Base-by-base conservation (phyloP, 1,140 invertebrate species). In the Phenacoccus solenopsis region DNA sequence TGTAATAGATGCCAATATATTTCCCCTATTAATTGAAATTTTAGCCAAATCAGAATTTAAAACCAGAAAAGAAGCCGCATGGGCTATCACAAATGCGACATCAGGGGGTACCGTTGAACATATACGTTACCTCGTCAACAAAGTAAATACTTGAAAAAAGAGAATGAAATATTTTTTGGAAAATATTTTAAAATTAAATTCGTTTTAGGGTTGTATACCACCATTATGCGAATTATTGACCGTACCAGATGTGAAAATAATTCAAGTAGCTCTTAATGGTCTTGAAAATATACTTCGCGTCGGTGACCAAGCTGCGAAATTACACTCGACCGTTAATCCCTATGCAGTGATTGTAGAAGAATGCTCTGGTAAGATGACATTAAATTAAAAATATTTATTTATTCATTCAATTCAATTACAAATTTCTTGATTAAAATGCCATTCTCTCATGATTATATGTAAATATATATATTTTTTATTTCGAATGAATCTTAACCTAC, bases 51-150 rank as follows among this genome's bases (percentile, higher is more conserved):
- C 92, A 0, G 95, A 98, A 74, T 98, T 96, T 76, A 98, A 98
- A 81, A 98, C 94, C 12, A 84, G 94, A 73, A 98, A 98, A 83
- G 96, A 98, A 82, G 95, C 93, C 0, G 94, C 94, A 0, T 98
- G 96, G 96, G 94, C 95, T 5, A 95, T 98, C 68, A 97, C 96
- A 1, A 98, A 98, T 80, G 93, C 95, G 0, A 97, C 95, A 0
- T 96, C 93, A 71, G 95, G 95, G 27, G 96, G 96, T 21, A 92
- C 90, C 1, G 87, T 91, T 0, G 92, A 93, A 75, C 96, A 98
- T 82, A 96, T 98, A 75, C 84, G 87, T 82, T 91, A 87, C 74
- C 75, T 81, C 22, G 79, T 81, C 30, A 73, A 78, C 30, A 76
- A 79, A 73, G 78, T 79, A 75, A 32, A 70, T 70, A 22, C 16